A percentile compares a stretch with the other conserved stretches of the same genome.
These are phyloP conservation scores for Heliangelus exortis DNA, from an alignment of 2,797 vertebrate genomes.

Conservation along the genomic window DNA sequence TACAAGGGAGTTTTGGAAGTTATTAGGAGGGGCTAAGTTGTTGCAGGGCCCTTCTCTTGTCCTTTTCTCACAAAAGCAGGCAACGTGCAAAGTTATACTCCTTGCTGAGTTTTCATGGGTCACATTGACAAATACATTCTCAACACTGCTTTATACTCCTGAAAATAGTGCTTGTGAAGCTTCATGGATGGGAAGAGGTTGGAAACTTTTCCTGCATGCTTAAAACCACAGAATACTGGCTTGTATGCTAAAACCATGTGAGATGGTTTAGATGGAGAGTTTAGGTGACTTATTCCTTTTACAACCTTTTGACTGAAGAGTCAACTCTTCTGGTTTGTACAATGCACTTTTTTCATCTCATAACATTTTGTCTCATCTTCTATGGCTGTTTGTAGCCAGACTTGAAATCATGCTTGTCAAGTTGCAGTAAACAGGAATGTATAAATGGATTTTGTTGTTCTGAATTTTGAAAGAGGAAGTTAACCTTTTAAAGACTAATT, in stretches of 20 bases:
- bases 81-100: accelerated
- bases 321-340: background rate
- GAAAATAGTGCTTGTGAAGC: background rate
- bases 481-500: background rate
- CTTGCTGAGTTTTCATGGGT: background rate
- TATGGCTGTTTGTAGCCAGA: background rate
- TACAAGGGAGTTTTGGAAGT: background rate
- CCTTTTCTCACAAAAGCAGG: background rate
- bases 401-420: background rate
- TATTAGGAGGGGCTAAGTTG: background rate
- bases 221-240: background rate
- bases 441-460: background rate
- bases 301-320: background rate
- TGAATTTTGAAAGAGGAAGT: background rate
- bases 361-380: background rate
- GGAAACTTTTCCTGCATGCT: background rate
- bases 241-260: background rate
- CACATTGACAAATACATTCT: background rate
- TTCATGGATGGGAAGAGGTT: background rate
- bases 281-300: background rate
- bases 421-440: background rate
- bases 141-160: background rate
- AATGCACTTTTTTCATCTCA: background rate
- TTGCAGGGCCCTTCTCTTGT: background rate
- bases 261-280: background rate